Evolutionary conservation across 2,113 vertebrate genomes (phyloP).

Genomic region (Colossoma macropomum): DNA sequence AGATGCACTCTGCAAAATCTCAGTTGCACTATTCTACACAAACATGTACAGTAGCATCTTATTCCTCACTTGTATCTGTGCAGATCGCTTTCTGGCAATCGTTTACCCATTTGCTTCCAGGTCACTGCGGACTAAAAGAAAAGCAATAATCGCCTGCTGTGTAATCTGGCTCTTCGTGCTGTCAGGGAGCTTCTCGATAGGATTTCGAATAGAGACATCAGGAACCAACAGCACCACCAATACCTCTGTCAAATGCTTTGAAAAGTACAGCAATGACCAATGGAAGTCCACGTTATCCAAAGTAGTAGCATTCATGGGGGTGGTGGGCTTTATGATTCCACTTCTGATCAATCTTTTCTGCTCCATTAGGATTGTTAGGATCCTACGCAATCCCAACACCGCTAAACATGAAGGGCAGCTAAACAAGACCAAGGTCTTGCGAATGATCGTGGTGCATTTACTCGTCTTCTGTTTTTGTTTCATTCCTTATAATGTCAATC

Average conservation of each 20-base stretch:
- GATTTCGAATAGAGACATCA: constrained; percentile 74
- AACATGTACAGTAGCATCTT: constrained; percentile 90
- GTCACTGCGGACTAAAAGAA: constrained; percentile 81
- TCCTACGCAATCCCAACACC: constrained; percentile 79
- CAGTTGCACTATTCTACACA: constrained; percentile 83
- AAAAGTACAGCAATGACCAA: constrained; percentile 80
- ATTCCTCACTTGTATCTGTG: constrained; percentile 86
- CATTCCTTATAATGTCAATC: constrained; percentile 83
- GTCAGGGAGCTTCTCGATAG: constrained; percentile 80
- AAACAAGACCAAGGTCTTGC: constrained; percentile 84
- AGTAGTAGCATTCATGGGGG: constrained; percentile 86
- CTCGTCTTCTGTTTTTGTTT: constrained; percentile 88
- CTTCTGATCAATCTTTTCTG: constrained; percentile 85
- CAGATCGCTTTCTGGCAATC: constrained; percentile 86
- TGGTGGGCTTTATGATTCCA: constrained; percentile 85
- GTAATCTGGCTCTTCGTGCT: constrained; percentile 82
- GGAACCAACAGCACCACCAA: constrained; percentile 30
- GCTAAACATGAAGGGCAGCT: constrained; percentile 78
- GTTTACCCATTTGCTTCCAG: constrained; percentile 84
- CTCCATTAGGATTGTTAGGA: constrained; percentile 82
- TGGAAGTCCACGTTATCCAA: constrained; percentile 85
- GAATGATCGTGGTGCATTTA: constrained; percentile 86
- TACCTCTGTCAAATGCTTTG: constrained; percentile 73
- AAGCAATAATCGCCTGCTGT: constrained; percentile 79
- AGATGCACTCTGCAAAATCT: constrained; percentile 82